Base-by-base conservation (phyloP, 2,113 vertebrate species). In the Tragelaphus strepsiceros region DNA sequence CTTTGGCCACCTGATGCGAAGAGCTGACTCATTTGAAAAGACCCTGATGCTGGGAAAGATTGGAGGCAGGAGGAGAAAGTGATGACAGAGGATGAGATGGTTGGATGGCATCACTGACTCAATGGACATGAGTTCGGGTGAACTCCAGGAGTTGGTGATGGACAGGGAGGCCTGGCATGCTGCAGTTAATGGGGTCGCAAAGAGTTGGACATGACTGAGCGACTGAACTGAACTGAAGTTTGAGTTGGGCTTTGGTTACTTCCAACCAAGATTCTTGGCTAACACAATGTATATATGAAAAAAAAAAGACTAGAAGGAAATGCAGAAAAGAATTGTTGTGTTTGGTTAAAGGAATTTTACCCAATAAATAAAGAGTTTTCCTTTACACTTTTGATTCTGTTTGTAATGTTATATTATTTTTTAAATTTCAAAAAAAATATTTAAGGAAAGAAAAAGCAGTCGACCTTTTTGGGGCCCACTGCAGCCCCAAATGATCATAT, bases 171-270 rank as follows among this genome's bases (percentile, higher is more conserved):
- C 53, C 53, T 54, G 53, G 16, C 16, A 5, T 19, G 53, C 53
- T 54, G 16, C 39, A 5, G 5, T 54, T 54, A 16, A 54, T 54
- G 53, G 53, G 53, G 53, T 54, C 1, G 5, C 53, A 54, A 54
- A 54, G 53, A 17, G 53, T 54, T 6, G 6, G 53, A 54, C 53
- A 54, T 16, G 15, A 54, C 53, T 17, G 53, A 17, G 53, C 53
- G 5, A 54, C 53, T 54, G 53, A 49, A 49, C 49, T 49, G 22
- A 64, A 64, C 62, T 64, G 62, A 64, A 64, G 7, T 64, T 64
- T n/a, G 32, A n/a, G 62, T 92, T 92, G 12, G 28, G 62, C 93
- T 96, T 95, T 83, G 30, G n/a, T 82, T 91, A 90, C 58, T 90
- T 62, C 16, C 30, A 91, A 80, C 10, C n/a, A 82, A 87, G 32